Percentiles rank a stretch among this genome's conserved stretches.
Conservation (phyloP, 2,888 invertebrate species). For the Agrochola circellaris region DNA sequence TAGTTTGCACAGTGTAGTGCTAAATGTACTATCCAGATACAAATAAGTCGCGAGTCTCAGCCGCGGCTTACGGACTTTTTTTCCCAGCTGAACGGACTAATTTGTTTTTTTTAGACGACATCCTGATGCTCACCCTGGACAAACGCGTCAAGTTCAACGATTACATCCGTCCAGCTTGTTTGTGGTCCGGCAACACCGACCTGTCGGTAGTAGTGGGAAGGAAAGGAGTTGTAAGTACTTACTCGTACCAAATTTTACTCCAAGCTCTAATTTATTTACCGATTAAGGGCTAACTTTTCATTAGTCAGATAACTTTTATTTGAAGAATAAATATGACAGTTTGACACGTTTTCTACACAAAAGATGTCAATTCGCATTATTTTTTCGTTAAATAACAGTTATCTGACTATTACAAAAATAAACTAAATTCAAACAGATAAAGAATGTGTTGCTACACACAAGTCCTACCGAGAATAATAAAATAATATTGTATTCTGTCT, state of each 20-base stretch:
- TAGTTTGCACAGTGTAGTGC: too few relatives aligned
- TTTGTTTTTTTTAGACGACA: conserved; percentile 85
- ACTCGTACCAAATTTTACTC: not conserved
- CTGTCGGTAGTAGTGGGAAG: conserved; percentile 80
- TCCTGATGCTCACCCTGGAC: conserved; percentile 89
- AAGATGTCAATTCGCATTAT: not conserved
- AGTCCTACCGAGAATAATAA: not conserved
- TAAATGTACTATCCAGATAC: too few relatives aligned
- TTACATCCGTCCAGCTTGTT: conserved; percentile 90
- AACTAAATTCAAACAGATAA: not conserved
- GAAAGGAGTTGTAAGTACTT: conserved; percentile 83
- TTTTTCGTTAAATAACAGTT: not conserved
- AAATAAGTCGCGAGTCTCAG: too few relatives aligned
- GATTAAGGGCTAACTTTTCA: not conserved
- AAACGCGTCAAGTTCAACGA: conserved; percentile 86
- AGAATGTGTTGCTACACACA: not conserved
- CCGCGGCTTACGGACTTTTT: too few relatives aligned
- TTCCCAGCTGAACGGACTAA: not conserved
- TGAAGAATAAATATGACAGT: not conserved
- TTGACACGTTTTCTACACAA: not conserved
- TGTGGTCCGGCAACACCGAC: conserved; percentile 88
- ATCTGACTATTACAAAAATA: not conserved
- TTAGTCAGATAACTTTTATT: not conserved
- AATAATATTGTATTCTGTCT: not conserved
- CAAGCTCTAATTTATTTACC: not conserved